Conservation (phyloP, 1,140 invertebrate genomes). For the Caenorhabditis inopinata region DNA sequence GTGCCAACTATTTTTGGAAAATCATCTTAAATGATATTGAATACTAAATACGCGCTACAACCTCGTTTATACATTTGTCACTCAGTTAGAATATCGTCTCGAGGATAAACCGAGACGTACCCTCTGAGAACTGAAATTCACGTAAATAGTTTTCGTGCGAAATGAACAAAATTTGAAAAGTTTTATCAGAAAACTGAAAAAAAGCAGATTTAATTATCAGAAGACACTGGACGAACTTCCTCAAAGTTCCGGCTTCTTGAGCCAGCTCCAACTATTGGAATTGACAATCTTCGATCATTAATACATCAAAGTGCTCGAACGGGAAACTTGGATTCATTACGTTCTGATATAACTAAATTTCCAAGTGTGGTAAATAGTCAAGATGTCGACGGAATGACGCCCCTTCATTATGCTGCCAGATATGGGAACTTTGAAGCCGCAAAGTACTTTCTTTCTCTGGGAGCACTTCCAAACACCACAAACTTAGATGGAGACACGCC, state of each 20-base stretch:
- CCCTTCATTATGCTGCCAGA: slow-evolving; percentile 43
- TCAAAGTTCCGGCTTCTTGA: neutral
- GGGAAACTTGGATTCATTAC: neutral
- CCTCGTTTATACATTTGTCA: too few relatives aligned
- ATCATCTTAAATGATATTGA: too few relatives aligned
- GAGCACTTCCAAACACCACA: slow-evolving; percentile 64
- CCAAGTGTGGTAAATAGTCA: neutral
- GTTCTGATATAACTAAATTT: neutral
- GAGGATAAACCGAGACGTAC: too few relatives aligned
- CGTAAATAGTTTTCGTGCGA: too few relatives aligned
- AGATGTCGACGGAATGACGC: slow-evolving; percentile 24
- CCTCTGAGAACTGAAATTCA: too few relatives aligned
- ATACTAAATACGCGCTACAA: too few relatives aligned
- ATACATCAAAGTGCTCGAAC: neutral
- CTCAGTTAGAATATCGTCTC: too few relatives aligned
- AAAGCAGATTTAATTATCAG: neutral
- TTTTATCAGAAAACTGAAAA: too few relatives aligned
- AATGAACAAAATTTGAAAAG: too few relatives aligned
- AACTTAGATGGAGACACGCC: slow-evolving; percentile 68
- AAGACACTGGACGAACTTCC: neutral
- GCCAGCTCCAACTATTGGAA: neutral
- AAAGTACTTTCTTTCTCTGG: slow-evolving; percentile 62
- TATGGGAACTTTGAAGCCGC: slow-evolving; percentile 38
- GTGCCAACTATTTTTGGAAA: too few relatives aligned
- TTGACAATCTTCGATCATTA: neutral